Evolutionary conservation across 2,113 vertebrate genomes (phyloP), one percentile per base, ranked within the genome.

Genomic region (Propithecus coquereli): DNA sequence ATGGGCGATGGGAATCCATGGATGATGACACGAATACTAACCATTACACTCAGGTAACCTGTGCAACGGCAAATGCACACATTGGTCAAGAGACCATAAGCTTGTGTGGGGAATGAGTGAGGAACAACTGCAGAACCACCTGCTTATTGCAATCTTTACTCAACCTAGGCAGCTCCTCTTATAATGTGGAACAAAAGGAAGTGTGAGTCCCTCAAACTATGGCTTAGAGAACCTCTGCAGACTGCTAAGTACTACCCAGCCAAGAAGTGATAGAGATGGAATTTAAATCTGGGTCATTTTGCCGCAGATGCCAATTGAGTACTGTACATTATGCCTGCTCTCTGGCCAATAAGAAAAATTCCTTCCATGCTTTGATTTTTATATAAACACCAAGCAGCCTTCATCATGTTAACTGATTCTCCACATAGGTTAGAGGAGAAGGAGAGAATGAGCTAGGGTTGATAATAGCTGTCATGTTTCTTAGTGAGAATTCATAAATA

Each of bases 41-140:
- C 6, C 98, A 98, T 92, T 98, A 98, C 54, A 98, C 98, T 87
- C 98, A 99, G 98, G 98, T 99, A 97, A 87, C 5, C 47, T 79
- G 8, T 13, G 25, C 13, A 37, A 16, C 71, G 37, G n/a, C 16
- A 80, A 73, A 45, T 40, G 63, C 20, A 32, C 5, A 10, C 2
- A 70, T 59, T 82, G 57, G 5, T 73, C 30, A 73, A 70, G 14
- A 20, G 22, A 59, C 18, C 63, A 43, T 59, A 73, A 63, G 25
- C 5, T 47, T 22, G 3, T 57, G 23, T 30, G 4, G 13, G 3
- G 85, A 6, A 8, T 86, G 10, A 76, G 8, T 59, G 25, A 76
- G 50, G 54, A 57, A 37, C 11, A 63, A 61, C 23, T 17, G 65
- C 66, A 45, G 91, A 54, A 65, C 65, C 66, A 34, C 40, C 57